Percentiles rank a stretch among this genome's conserved stretches.
Evolutionary conservation across 2,797 vertebrate species (phyloP).

Genomic region (Enteromius mattozi): DNA sequence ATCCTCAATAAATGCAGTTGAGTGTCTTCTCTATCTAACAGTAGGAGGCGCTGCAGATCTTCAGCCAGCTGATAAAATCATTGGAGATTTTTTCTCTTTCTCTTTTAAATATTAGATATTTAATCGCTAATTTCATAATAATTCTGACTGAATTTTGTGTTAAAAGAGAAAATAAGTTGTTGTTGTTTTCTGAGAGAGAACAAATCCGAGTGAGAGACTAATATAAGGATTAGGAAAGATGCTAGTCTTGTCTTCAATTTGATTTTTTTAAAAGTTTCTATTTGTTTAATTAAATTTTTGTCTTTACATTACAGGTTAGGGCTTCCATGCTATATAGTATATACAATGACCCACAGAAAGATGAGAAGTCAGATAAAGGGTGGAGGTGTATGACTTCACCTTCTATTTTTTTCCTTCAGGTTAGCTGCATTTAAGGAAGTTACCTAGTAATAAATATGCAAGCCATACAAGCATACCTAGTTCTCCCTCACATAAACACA

Average conservation of each 20-base stretch:
- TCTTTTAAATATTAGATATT: background rate
- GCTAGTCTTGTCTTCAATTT: background rate
- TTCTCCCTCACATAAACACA: background rate
- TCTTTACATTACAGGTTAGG: background rate
- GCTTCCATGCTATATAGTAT: too few relatives aligned
- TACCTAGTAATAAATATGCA: background rate
- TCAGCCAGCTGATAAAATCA: background rate
- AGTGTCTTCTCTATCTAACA: background rate
- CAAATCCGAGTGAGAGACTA: too few relatives aligned
- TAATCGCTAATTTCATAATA: background rate
- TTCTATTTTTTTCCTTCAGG: background rate
- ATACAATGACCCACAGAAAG: background rate
- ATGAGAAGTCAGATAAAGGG: slow-evolving; percentile 18
- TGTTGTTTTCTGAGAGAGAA: too few relatives aligned
- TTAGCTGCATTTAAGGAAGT: slow-evolving; percentile 40
- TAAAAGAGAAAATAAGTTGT: background rate
- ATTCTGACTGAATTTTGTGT: background rate
- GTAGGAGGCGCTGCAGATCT: background rate
- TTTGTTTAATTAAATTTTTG: background rate
- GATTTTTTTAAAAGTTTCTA: background rate
- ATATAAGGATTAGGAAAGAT: too few relatives aligned
- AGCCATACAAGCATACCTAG: background rate
- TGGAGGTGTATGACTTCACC: slow-evolving; percentile 12
- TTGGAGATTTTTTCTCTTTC: background rate
- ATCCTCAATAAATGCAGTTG: background rate